Percentiles rank a stretch among this genome's conserved stretches.
Evolutionary conservation across 2,888 invertebrate species (phyloP).

Genomic region (Theretra japonica): DNA sequence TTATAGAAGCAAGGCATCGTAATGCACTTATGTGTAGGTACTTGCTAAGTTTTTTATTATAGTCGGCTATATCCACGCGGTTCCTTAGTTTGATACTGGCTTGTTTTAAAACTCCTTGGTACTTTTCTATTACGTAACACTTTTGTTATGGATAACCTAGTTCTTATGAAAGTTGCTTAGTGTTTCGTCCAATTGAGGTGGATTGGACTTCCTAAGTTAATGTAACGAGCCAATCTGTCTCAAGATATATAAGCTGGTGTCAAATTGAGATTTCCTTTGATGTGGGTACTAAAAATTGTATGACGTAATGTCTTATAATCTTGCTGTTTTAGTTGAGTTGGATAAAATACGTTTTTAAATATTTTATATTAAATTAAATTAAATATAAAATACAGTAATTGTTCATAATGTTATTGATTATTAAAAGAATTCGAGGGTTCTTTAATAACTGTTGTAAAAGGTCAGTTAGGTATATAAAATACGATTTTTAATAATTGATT

Average conservation of each 20-base stretch:
- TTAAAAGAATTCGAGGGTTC: too few relatives aligned
- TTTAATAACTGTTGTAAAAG: too few relatives aligned
- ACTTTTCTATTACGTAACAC: slow-evolving; percentile 35
- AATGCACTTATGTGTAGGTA: slow-evolving; percentile 83
- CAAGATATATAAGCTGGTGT: slow-evolving; percentile 15
- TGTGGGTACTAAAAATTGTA: slow-evolving; percentile 15
- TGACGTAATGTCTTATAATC: not conserved
- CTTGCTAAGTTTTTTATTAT: slow-evolving; percentile 84
- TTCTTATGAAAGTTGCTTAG: slow-evolving; percentile 11
- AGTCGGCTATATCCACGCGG: slow-evolving; percentile 76
- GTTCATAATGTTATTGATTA: not conserved
- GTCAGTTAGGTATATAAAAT: too few relatives aligned
- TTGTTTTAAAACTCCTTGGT: slow-evolving; percentile 64
- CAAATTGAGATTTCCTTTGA: slow-evolving; percentile 24
- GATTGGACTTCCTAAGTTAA: slow-evolving; percentile 23
- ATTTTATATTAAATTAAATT: too few relatives aligned
- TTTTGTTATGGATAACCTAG: slow-evolving; percentile 29
- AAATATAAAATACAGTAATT: not conserved
- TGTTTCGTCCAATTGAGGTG: not conserved
- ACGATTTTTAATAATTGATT: too few relatives aligned
- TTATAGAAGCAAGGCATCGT: slow-evolving; percentile 73
- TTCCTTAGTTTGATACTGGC: slow-evolving; percentile 74
- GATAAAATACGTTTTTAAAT: not conserved
- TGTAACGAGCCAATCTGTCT: not conserved
- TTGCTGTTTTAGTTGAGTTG: not conserved